Conservation (phyloP, 2,797 vertebrate genomes). For the Eulemur mongoz region DNA sequence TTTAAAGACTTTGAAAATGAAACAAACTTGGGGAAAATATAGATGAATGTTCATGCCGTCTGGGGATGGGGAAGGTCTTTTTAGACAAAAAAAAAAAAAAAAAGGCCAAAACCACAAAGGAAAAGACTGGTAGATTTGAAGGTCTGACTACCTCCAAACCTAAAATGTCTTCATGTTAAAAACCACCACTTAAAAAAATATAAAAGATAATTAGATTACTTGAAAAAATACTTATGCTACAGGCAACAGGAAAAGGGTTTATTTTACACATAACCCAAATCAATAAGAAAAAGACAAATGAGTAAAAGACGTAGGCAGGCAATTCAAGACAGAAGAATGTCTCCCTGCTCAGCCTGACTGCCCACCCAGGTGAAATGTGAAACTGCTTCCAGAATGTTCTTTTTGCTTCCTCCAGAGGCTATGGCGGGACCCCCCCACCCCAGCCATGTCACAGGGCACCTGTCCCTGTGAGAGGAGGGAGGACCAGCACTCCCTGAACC, state of each 20-base stretch:
- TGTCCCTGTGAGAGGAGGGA: neutral
- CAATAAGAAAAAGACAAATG: neutral
- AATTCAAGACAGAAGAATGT: neutral
- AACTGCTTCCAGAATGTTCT: neutral
- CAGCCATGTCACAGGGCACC: neutral
- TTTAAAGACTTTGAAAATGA: constrained; percentile 25
- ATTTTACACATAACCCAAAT: neutral
- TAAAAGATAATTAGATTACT: constrained; percentile 38
- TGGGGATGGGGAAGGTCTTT: neutral
- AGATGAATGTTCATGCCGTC: neutral
- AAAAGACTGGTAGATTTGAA: constrained; percentile 50
- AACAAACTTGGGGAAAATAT: neutral
- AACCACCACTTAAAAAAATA: constrained; percentile 48
- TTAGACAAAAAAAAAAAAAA: neutral
- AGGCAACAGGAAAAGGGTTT: neutral
- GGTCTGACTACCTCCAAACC: constrained; percentile 28
- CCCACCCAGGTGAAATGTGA: neutral
- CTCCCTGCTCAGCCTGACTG: neutral
- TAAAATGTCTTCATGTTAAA: constrained; percentile 49
- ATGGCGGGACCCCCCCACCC: neutral
- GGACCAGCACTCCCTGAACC: neutral
- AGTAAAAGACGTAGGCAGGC: neutral
- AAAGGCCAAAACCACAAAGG: constrained; percentile 46
- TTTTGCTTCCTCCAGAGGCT: neutral
- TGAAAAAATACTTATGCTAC: constrained; percentile 1